Evolutionary conservation across 2,113 vertebrate species (phyloP).

Genomic region (Pteruthius melanotis): DNA sequence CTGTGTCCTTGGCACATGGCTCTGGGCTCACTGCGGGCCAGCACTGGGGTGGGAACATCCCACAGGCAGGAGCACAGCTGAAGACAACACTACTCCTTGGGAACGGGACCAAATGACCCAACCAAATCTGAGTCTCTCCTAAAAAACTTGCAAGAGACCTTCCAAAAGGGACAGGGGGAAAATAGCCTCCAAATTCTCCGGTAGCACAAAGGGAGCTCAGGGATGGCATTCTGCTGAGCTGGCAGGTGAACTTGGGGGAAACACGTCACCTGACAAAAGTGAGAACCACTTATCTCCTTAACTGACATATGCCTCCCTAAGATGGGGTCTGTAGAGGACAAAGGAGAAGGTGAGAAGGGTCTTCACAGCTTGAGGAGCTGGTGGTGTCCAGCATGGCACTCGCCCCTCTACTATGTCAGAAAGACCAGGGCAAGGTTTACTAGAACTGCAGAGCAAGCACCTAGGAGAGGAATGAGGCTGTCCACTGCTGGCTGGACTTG

Average conservation of each 20-base stretch:
- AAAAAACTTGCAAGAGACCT: not conserved
- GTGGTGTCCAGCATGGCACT: not conserved
- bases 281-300: not conserved
- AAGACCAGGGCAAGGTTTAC: not conserved
- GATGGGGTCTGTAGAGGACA: not conserved
- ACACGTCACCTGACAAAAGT: not conserved
- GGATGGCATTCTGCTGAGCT: not conserved
- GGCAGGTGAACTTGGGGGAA: not conserved
- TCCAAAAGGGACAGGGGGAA: not conserved
- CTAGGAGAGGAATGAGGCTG: not conserved
- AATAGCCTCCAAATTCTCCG: not conserved
- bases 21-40: not conserved
- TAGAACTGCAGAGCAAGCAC: not conserved
- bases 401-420: not conserved
- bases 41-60: not conserved
- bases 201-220: not conserved
- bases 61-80: not conserved
- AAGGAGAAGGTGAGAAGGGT: not conserved
- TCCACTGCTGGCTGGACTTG: not conserved
- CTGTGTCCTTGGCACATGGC: not conserved
- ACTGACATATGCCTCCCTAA: not conserved
- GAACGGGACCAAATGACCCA: not conserved
- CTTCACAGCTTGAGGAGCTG: slow-evolving; percentile 6
- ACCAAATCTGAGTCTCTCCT: not conserved
- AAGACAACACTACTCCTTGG: not conserved